Conservation (phyloP, 2,888 invertebrate species). For the Archips xylosteana region DNA sequence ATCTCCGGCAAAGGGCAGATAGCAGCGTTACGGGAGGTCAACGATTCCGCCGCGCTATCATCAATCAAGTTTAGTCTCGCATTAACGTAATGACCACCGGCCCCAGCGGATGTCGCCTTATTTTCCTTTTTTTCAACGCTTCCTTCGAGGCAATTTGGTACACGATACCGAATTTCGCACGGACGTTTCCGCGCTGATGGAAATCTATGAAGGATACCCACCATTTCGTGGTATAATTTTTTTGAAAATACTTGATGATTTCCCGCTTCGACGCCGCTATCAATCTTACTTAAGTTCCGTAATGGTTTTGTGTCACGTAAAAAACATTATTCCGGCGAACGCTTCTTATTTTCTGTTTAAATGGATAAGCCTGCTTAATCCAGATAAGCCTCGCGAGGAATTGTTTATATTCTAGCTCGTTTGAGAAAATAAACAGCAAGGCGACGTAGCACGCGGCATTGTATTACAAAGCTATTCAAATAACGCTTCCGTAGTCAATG, state of each 20-base stretch:
- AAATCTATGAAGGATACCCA: conserved; percentile 79
- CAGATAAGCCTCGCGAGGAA: conserved; percentile 58
- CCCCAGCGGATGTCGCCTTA: conserved; percentile 81
- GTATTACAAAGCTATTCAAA: conserved; percentile 40
- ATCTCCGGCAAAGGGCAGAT: conserved; percentile 38
- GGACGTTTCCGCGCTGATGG: conserved; percentile 76
- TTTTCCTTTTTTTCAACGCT: conserved; percentile 73
- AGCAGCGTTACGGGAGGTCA: conserved; percentile 51
- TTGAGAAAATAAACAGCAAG: conserved; percentile 43
- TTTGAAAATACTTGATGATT: conserved; percentile 51
- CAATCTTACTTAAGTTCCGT: conserved; percentile 64
- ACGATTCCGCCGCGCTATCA: conserved; percentile 65
- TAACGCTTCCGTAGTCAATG: conserved; percentile 23
- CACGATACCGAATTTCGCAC: conserved; percentile 71
- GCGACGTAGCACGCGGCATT: conserved; percentile 36
- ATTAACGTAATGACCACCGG: conserved; percentile 84
- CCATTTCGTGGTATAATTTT: conserved; percentile 53
- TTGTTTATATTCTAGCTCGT: conserved; percentile 58
- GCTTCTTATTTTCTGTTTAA: conserved; percentile 57
- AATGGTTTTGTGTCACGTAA: conserved; percentile 53
- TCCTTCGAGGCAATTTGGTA: conserved; percentile 72
- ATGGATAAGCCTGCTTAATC: conserved; percentile 56
- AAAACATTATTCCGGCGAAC: conserved; percentile 55
- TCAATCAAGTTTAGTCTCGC: conserved; percentile 85
- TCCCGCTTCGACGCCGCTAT: conserved; percentile 62